These are phyloP conservation scores for Lepidochitona cinerea DNA, from an alignment of 2,888 invertebrate genomes.

Conservation along the genomic window DNA sequence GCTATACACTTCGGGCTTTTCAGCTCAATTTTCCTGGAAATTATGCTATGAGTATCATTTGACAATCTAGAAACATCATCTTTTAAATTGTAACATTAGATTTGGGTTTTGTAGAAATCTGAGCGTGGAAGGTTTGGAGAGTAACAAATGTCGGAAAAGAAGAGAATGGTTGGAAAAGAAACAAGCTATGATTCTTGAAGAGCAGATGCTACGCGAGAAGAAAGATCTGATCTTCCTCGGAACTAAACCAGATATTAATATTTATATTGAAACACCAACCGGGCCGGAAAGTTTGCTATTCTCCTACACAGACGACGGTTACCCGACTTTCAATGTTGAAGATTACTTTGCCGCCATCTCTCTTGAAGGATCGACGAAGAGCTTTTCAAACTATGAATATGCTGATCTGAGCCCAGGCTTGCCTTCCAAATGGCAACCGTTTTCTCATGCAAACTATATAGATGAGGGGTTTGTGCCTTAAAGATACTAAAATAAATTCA, in stretches of 20 bases:
- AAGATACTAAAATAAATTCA: too few relatives aligned
- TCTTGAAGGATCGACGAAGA: not conserved
- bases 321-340: not conserved
- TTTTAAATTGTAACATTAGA: too few relatives aligned
- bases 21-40: too few relatives aligned
- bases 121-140: conserved; percentile 3
- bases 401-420: not conserved
- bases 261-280: not conserved
- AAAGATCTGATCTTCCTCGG: not conserved
- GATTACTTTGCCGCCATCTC: not conserved
- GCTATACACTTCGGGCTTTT: too few relatives aligned
- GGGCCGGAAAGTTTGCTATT: not conserved
- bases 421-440: not conserved
- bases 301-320: not conserved
- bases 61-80: too few relatives aligned
- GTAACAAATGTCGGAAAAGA: not conserved
- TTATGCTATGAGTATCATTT: too few relatives aligned
- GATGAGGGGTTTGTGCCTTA: too few relatives aligned
- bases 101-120: not conserved
- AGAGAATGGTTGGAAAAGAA: not conserved
- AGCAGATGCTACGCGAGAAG: not conserved
- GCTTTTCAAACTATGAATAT: not conserved
- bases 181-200: not conserved
- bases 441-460: too few relatives aligned
- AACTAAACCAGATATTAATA: not conserved